phyloP scores from a whole-genome alignment of 2,888 invertebrate species.

The Tupiocoris notatus region DNA sequence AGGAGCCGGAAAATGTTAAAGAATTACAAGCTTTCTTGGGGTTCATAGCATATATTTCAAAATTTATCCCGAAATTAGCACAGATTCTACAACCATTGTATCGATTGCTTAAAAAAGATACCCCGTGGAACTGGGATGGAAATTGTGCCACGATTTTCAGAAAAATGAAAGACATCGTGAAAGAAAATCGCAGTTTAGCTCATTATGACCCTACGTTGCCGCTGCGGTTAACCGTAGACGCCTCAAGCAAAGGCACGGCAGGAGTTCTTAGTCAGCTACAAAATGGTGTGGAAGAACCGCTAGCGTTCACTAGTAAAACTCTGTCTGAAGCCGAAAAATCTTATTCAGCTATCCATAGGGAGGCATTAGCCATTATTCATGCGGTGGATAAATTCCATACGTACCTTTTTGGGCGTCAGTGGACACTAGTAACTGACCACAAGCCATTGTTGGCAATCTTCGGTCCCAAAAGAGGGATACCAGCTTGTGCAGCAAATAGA shows the following conservation, averaged over 20 bases:
- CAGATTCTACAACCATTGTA: no score
- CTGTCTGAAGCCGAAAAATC: slow-evolving; percentile 8
- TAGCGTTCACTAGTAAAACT: slow-evolving; percentile 3
- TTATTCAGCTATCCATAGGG: neutral
- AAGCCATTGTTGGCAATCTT: neutral
- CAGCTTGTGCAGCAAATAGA: neutral
- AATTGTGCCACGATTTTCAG: neutral
- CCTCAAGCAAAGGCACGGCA: neutral
- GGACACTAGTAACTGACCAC: neutral
- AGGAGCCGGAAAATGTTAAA: no score
- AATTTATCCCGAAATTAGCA: no score
- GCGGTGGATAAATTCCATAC: neutral
- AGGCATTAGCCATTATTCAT: slow-evolving; percentile 6
- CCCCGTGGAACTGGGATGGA: neutral
- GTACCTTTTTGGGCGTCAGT: neutral
- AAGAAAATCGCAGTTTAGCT: neutral
- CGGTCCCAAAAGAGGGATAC: neutral
- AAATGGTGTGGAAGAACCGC: slow-evolving; percentile 1
- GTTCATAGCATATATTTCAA: no score
- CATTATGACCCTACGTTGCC: slow-evolving; percentile 15
- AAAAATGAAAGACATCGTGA: slow-evolving; percentile 5
- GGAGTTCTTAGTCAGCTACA: neutral
- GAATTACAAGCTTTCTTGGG: no score
- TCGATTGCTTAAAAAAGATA: neutral
- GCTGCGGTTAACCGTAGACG: slow-evolving; percentile 2